These are phyloP conservation scores for Peromyscus attwateri DNA, from an alignment of 2,797 vertebrate genomes.

Conservation along the genomic window DNA sequence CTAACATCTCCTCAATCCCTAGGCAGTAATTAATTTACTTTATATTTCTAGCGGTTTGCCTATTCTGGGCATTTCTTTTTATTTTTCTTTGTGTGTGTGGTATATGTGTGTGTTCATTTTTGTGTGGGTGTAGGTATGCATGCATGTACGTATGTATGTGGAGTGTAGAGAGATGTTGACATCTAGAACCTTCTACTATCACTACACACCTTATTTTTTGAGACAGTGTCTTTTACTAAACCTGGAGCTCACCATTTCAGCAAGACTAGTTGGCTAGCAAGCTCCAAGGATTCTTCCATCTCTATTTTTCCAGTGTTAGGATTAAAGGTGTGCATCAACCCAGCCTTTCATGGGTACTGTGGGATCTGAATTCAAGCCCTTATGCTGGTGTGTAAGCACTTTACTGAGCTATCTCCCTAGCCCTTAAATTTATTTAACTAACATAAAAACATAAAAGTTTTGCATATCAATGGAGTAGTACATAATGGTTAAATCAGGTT, in stretches of 20 bases:
- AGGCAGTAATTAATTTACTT: slow-evolving; percentile 21
- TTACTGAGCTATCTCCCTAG: background rate
- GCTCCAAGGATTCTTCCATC: background rate
- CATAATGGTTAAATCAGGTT: background rate
- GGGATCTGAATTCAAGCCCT: background rate
- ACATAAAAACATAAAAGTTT: background rate
- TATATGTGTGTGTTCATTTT: background rate
- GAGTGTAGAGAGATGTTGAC: background rate
- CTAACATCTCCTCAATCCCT: background rate
- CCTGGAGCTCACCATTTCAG: background rate
- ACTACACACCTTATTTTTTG: background rate
- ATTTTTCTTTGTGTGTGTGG: background rate
- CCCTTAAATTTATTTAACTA: background rate
- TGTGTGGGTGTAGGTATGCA: background rate
- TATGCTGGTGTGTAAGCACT: background rate
- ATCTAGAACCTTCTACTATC: background rate
- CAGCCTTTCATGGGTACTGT: background rate
- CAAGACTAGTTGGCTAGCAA: background rate
- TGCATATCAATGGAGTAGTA: background rate
- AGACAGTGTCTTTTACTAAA: background rate
- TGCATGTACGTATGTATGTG: background rate
- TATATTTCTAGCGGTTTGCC: slow-evolving; percentile 7
- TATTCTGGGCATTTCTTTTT: slow-evolving; percentile 29
- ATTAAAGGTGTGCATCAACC: background rate
- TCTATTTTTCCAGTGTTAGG: background rate